phyloP scores from a whole-genome alignment of 2,113 vertebrate genomes.

The Takifugu flavidus region DNA sequence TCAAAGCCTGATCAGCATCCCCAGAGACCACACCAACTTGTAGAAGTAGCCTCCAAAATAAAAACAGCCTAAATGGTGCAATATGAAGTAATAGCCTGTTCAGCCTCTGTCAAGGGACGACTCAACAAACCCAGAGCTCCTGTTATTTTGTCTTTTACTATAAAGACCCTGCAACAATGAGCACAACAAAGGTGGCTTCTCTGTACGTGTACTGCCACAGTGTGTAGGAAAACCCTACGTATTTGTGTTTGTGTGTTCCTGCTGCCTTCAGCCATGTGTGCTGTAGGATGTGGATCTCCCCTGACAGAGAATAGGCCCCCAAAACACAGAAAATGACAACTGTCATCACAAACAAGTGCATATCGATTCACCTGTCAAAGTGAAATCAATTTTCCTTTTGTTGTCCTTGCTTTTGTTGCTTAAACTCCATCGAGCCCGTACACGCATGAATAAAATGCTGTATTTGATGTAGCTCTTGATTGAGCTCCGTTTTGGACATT shows the following conservation, averaged over 20 bases:
- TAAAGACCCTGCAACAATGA: constrained; percentile 22
- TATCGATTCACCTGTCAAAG: constrained; percentile 30
- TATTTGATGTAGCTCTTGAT: constrained; percentile 29
- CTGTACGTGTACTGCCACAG: neutral
- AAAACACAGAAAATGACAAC: constrained; percentile 14
- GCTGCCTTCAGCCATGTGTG: constrained; percentile 30
- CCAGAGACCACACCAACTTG: constrained; percentile 40
- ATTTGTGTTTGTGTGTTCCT: constrained; percentile 3
- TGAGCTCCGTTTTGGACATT: constrained; percentile 10
- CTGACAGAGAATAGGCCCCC: constrained; percentile 6
- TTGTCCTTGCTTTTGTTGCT: constrained; percentile 1
- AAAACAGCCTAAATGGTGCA: constrained; percentile 70
- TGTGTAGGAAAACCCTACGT: neutral
- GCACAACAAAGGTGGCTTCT: constrained; percentile 19
- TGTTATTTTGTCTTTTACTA: constrained; percentile 12
- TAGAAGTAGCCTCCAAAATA: constrained; percentile 59
- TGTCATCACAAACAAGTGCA: neutral
- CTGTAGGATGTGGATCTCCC: constrained; percentile 2
- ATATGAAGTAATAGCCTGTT: constrained; percentile 70
- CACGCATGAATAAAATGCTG: constrained; percentile 29
- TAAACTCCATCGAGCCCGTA: neutral
- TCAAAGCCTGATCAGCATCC: constrained; percentile 46
- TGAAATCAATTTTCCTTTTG: constrained; percentile 8
- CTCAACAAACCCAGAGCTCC: constrained; percentile 50
- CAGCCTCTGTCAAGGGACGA: constrained; percentile 58